Evolutionary conservation across 2,888 invertebrate species (phyloP).

Genomic region (Microchrysa polita): DNA sequence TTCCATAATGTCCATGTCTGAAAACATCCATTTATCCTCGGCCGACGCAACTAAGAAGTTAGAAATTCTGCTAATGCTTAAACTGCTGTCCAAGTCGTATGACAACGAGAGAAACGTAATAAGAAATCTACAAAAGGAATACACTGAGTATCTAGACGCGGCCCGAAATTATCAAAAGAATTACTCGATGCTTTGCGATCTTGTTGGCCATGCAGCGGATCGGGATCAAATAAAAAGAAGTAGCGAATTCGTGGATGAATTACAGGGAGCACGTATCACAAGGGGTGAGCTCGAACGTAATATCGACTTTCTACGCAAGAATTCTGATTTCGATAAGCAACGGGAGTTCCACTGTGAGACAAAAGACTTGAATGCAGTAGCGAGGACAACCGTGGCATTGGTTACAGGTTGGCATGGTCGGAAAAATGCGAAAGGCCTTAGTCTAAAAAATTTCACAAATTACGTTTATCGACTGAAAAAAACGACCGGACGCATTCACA

Average conservation of each 20-base stretch:
- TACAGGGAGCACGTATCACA: background rate
- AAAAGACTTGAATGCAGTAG: background rate
- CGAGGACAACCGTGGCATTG: constrained; percentile 4
- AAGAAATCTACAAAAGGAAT: constrained; percentile 19
- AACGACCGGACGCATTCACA: constrained; percentile 14
- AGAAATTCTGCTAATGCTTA: constrained; percentile 5
- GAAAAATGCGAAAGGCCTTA: background rate
- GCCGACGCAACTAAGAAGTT: background rate
- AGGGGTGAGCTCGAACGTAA: background rate
- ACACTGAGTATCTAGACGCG: constrained; percentile 1
- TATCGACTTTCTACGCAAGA: constrained; percentile 4
- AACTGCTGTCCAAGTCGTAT: constrained; percentile 7
- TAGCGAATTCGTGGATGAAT: background rate
- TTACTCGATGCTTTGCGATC: constrained; percentile 9
- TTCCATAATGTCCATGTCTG: background rate
- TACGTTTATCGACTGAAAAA: constrained; percentile 31
- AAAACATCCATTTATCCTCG: background rate
- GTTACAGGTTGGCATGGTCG: background rate
- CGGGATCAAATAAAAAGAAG: constrained; percentile 7
- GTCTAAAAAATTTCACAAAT: constrained; percentile 18
- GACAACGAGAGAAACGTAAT: constrained; percentile 24
- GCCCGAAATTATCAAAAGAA: constrained; percentile 6
- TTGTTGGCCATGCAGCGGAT: constrained; percentile 5
- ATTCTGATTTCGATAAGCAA: constrained; percentile 18
- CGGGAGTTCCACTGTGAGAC: constrained; percentile 23